phyloP scores from a whole-genome alignment of 2,797 vertebrate genomes.

The Decapterus maruadsi region DNA sequence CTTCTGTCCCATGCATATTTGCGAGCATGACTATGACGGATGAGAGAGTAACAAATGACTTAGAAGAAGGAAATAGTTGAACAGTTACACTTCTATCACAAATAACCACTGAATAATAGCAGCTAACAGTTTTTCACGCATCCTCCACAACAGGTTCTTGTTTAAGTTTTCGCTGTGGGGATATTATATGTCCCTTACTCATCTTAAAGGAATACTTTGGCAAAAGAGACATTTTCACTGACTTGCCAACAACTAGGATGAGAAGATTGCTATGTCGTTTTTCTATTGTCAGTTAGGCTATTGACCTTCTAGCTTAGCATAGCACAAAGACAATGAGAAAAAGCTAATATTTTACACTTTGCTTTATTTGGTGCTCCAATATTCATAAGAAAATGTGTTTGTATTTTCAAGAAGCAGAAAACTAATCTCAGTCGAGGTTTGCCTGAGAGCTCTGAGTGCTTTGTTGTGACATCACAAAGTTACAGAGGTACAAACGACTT shows the following conservation, averaged over 20 bases:
- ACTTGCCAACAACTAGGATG: background rate
- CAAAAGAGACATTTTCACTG: background rate
- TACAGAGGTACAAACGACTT: too few species aligned
- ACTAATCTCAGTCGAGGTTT: too few species aligned
- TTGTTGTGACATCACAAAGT: too few species aligned
- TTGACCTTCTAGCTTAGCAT: background rate
- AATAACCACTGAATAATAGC: background rate
- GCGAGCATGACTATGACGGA: slow-evolving; percentile 12
- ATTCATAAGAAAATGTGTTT: too few species aligned
- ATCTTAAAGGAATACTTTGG: background rate
- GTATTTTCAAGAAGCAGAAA: too few species aligned
- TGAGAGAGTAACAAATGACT: background rate
- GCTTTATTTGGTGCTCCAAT: too few species aligned
- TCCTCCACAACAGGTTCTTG: background rate
- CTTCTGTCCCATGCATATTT: background rate
- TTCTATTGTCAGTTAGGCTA: background rate
- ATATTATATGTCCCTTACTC: background rate
- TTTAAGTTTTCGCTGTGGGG: too few species aligned
- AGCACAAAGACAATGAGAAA: background rate
- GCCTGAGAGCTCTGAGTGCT: too few species aligned
- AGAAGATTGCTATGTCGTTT: background rate
- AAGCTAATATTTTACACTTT: too few species aligned
- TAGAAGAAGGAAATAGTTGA: background rate
- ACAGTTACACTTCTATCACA: slow-evolving; percentile 11
- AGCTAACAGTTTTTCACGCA: background rate